Percentiles rank a stretch among this genome's conserved stretches.
Conservation (phyloP, 2,113 vertebrate genomes). For the Salvelinus fontinalis region DNA sequence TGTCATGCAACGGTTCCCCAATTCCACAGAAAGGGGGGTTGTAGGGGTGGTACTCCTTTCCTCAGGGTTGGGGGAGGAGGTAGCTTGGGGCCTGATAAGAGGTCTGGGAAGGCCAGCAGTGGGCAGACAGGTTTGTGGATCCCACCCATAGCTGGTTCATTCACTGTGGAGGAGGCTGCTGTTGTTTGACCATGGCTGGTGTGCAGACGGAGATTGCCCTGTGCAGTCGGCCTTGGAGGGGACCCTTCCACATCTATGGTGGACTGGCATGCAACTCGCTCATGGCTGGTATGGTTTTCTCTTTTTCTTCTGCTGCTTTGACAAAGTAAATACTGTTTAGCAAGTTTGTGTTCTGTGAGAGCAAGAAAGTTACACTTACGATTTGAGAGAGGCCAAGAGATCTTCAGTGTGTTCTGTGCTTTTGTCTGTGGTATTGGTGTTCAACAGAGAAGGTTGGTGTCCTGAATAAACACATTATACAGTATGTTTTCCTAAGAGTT, state of each 20-base stretch:
- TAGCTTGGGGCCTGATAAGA: slow-evolving; percentile 48
- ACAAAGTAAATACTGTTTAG: not conserved
- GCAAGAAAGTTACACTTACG: too few species aligned
- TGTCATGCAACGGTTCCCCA: slow-evolving; percentile 35
- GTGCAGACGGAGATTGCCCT: slow-evolving; percentile 42
- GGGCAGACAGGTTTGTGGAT: slow-evolving; percentile 25
- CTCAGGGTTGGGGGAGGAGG: slow-evolving; percentile 35
- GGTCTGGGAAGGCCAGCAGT: not conserved
- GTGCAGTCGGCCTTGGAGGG: slow-evolving; percentile 41
- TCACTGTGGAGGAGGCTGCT: slow-evolving; percentile 11
- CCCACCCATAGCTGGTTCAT: not conserved
- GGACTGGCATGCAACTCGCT: slow-evolving; percentile 64
- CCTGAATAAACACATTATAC: too few species aligned
- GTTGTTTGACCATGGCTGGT: slow-evolving; percentile 53
- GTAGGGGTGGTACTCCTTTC: not conserved
- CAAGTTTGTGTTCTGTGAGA: not conserved
- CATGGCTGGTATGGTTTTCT: slow-evolving; percentile 67
- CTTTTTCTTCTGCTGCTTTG: not conserved
- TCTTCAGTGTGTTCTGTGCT: too few species aligned
- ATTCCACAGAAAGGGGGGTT: not conserved
- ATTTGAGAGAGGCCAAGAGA: too few species aligned
- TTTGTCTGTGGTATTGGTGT: too few species aligned
- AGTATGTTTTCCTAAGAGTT: too few species aligned
- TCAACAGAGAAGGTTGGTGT: too few species aligned
- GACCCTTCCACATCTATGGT: slow-evolving; percentile 44